Conservation (phyloP, 2,797 vertebrate species). For the Alcedo quadribrachys region DNA sequence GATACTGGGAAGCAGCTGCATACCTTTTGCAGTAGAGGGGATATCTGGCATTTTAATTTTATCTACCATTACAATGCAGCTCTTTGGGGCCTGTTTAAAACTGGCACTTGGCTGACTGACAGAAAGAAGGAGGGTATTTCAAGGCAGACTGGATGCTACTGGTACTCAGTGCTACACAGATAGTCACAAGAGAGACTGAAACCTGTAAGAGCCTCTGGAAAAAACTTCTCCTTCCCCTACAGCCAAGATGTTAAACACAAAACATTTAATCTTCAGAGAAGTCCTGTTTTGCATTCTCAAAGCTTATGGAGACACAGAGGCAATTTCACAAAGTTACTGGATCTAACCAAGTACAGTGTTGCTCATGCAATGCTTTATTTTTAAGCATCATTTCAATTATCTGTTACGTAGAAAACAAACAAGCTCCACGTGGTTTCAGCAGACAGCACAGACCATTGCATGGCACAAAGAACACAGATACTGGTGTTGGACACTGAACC, state of each 20-base stretch:
- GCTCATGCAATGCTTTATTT: not conserved
- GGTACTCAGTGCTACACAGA: not conserved
- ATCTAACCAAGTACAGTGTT: not conserved
- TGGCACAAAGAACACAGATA: not conserved
- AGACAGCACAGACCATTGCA: not conserved
- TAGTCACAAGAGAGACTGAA: not conserved
- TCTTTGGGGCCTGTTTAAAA: not conserved
- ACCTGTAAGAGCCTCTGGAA: not conserved
- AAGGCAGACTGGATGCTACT: not conserved
- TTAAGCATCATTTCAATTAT: not conserved
- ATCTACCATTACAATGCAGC: not conserved
- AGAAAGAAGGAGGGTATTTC: not conserved
- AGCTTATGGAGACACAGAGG: not conserved
- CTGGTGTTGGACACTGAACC: not conserved
- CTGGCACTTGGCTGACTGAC: not conserved
- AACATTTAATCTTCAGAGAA: not conserved
- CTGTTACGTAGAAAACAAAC: not conserved
- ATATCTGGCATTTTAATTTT: not conserved
- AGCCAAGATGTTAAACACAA: not conserved
- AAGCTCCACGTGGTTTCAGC: not conserved
- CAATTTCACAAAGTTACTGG: not conserved
- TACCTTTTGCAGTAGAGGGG: not conserved
- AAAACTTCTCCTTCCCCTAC: not conserved
- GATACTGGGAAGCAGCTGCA: accelerated
- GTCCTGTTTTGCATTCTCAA: not conserved